These are phyloP conservation scores for Microplitis demolitor DNA, from an alignment of 1,140 invertebrate species.

Conservation along the genomic window DNA sequence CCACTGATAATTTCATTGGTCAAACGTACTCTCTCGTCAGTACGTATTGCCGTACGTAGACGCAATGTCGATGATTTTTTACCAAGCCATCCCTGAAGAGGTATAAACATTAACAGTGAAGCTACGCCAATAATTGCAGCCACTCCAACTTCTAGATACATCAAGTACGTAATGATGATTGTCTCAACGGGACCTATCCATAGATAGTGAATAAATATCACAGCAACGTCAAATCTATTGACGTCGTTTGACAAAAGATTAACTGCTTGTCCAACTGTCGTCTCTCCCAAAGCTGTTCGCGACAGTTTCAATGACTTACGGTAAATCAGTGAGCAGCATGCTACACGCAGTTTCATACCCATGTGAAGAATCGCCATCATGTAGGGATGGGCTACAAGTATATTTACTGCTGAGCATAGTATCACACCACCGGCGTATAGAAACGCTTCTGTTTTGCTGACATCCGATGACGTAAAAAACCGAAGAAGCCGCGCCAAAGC, in stretches of 20 bases:
- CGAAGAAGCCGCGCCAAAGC: slow-evolving; percentile 71
- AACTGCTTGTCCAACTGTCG: slow-evolving; percentile 82
- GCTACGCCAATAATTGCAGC: slow-evolving; percentile 78
- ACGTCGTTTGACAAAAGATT: slow-evolving; percentile 89
- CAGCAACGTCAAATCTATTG: slow-evolving; percentile 71
- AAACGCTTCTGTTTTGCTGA: slow-evolving; percentile 66
- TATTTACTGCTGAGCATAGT: slow-evolving; percentile 65
- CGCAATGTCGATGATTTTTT: slow-evolving; percentile 67
- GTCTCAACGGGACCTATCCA: slow-evolving; percentile 80
- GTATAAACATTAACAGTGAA: slow-evolving; percentile 80
- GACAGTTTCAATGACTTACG: slow-evolving; percentile 73
- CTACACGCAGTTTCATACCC: slow-evolving; percentile 77
- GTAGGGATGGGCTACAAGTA: slow-evolving; percentile 79
- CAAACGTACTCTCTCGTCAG: slow-evolving; percentile 79
- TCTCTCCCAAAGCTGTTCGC: slow-evolving; percentile 74
- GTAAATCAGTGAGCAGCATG: slow-evolving; percentile 81
- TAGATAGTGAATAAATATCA: slow-evolving; percentile 71
- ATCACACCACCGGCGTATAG: slow-evolving; percentile 73
- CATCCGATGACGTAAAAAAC: slow-evolving; percentile 67
- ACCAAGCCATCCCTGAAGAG: slow-evolving; percentile 78
- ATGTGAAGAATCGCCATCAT: slow-evolving; percentile 75
- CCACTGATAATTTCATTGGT: slow-evolving; percentile 85
- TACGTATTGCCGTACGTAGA: slow-evolving; percentile 67
- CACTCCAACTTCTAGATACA: slow-evolving; percentile 75
- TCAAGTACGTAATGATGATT: slow-evolving; percentile 73